Evolutionary conservation across 2,888 invertebrate species (phyloP).

Genomic region (Protonemura montana): DNA sequence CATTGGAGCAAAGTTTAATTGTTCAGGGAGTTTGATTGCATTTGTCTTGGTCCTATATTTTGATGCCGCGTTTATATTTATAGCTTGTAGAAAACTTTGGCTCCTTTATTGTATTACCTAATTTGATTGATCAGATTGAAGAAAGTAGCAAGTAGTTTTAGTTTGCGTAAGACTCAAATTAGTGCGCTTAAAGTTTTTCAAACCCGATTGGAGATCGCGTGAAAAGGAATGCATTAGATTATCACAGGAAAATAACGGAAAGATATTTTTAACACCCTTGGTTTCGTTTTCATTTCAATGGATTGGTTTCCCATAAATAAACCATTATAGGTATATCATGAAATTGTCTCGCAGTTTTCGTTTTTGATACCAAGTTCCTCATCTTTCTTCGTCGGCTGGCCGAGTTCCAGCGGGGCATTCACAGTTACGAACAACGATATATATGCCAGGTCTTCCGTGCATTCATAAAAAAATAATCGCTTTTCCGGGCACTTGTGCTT

Average conservation of each 20-base stretch:
- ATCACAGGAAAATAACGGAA: neutral
- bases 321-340: neutral
- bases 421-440: neutral
- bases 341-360: neutral
- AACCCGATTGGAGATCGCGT: no score
- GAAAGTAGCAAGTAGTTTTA: no score
- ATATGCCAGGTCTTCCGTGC: conserved; percentile 3
- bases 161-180: no score
- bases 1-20: neutral
- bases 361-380: neutral
- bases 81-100: no score
- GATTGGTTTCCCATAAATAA: neutral
- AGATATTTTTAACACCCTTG: neutral
- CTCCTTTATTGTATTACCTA: no score
- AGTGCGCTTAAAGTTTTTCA: no score
- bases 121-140: no score
- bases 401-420: neutral
- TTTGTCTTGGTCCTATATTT: no score
- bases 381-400: conserved; percentile 3
- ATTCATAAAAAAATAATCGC: neutral
- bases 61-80: no score
- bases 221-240: no score
- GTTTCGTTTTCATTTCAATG: neutral
- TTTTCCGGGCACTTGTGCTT: neutral
- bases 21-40: neutral